Conservation (phyloP, 2,797 vertebrate genomes). For the Artibeus lituratus region DNA sequence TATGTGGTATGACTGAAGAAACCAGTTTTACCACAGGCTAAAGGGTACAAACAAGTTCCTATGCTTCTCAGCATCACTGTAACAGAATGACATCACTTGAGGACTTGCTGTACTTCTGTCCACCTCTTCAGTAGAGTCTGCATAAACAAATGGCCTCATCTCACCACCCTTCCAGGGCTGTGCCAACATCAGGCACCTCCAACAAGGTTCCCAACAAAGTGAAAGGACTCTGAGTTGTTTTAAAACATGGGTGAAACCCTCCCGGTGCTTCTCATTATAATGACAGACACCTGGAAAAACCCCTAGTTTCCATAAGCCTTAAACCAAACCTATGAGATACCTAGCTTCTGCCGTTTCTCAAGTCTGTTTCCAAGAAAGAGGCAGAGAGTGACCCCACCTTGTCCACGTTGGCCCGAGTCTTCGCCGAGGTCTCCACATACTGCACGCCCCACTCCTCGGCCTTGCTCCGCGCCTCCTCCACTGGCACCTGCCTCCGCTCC, state of each 20-base stretch:
- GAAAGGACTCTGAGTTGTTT: not conserved
- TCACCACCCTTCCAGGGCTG: not conserved
- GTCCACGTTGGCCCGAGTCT: slow-evolving; percentile 96
- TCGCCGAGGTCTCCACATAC: slow-evolving; percentile 97
- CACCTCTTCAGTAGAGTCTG: not conserved
- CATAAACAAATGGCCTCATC: not conserved
- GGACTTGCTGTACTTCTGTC: rapidly evolving
- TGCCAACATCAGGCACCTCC: not conserved
- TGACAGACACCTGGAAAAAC: not conserved
- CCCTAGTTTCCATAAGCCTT: not conserved
- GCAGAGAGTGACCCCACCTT: slow-evolving; percentile 85
- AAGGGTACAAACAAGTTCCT: not conserved
- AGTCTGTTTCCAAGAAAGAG: not conserved
- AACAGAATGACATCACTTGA: not conserved
- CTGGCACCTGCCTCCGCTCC: slow-evolving; percentile 91
- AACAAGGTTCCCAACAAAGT: not conserved
- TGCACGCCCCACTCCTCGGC: slow-evolving; percentile 93
- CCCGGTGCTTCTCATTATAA: not conserved
- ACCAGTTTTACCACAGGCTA: not conserved
- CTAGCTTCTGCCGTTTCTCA: not conserved
- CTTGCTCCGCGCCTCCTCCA: slow-evolving; percentile 89
- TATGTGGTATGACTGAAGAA: not conserved
- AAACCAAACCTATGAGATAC: not conserved
- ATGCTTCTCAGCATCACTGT: not conserved
- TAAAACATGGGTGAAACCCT: not conserved